Conservation (phyloP, 2,888 invertebrate genomes). For the Crioceris asparagi region DNA sequence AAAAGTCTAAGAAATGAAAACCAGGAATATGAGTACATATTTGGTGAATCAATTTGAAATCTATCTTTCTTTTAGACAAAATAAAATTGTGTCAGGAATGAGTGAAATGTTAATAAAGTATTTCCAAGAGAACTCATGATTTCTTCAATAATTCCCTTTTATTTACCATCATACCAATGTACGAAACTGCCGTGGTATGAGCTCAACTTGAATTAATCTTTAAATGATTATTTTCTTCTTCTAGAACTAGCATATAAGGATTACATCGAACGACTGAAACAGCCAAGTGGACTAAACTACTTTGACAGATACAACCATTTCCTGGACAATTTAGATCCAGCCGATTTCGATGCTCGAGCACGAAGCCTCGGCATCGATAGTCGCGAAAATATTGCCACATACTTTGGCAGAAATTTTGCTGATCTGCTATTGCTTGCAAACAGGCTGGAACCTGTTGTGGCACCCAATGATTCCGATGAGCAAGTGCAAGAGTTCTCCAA, state of each 20-base stretch:
- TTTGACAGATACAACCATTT: not conserved
- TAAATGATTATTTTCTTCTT: conserved; percentile 6
- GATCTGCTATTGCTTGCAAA: conserved; percentile 34
- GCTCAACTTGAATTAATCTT: no score
- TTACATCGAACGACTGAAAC: conserved; percentile 23
- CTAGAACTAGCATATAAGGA: conserved; percentile 17
- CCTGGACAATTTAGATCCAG: not conserved
- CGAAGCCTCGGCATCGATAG: conserved; percentile 8
- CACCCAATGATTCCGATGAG: conserved; percentile 23
- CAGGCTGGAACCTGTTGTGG: conserved; percentile 13
- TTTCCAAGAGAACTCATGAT: no score
- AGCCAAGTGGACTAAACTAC: conserved; percentile 9
- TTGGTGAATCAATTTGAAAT: no score
- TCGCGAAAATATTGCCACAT: conserved; percentile 22
- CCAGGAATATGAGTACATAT: no score
- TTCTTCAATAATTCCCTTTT: no score
- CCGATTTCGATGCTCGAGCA: not conserved
- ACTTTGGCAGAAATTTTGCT: conserved; percentile 31
- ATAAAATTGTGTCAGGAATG: no score
- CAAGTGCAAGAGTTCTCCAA: conserved; percentile 28
- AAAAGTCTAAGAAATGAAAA: no score
- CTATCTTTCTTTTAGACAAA: no score
- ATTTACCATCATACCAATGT: no score
- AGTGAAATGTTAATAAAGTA: no score
- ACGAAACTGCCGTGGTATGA: no score